A percentile compares a stretch with the other conserved stretches of the same genome.
These are phyloP conservation scores for Cryptotis parvus DNA, from an alignment of 2,113 vertebrate species.

Conservation along the genomic window DNA sequence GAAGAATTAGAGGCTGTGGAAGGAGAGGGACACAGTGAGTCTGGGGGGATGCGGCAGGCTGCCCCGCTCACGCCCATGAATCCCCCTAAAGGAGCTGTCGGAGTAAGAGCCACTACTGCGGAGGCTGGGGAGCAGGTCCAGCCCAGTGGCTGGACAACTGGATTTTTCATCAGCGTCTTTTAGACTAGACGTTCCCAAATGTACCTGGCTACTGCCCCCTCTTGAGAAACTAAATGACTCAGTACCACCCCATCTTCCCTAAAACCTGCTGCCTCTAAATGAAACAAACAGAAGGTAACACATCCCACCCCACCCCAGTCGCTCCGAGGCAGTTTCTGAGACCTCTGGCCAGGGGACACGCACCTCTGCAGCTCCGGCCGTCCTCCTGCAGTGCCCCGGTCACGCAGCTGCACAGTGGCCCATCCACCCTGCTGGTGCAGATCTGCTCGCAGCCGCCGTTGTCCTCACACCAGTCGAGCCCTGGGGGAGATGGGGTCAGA, in stretches of 20 bases:
- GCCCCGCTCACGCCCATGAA: too few species aligned
- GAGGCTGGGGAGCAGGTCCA: too few species aligned
- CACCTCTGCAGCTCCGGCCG: conserved; percentile 93
- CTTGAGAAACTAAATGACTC: neutral
- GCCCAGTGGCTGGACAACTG: too few species aligned
- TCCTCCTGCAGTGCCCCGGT: conserved; percentile 95
- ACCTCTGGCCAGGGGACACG: conserved; percentile 29
- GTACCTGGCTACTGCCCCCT: too few species aligned
- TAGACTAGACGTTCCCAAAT: too few species aligned
- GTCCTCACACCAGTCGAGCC: conserved; percentile 94
- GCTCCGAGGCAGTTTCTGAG: too few species aligned
- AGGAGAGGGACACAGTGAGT: conserved; percentile 36
- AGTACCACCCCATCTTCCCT: neutral
- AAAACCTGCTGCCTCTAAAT: accelerated
- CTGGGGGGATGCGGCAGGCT: too few species aligned
- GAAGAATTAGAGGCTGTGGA: conserved; percentile 88
- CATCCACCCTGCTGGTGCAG: conserved; percentile 91
- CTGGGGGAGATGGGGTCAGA: conserved; percentile 78
- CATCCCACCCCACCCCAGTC: too few species aligned
- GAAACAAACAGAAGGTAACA: too few species aligned
- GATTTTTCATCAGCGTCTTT: too few species aligned
- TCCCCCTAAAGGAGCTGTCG: too few species aligned
- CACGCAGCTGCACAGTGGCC: conserved; percentile 96
- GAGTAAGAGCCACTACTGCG: too few species aligned
- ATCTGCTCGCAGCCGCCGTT: conserved; percentile 98